Evolutionary conservation across 2,888 invertebrate species (phyloP).

Genomic region (Caenorhabditis sulstoni): DNA sequence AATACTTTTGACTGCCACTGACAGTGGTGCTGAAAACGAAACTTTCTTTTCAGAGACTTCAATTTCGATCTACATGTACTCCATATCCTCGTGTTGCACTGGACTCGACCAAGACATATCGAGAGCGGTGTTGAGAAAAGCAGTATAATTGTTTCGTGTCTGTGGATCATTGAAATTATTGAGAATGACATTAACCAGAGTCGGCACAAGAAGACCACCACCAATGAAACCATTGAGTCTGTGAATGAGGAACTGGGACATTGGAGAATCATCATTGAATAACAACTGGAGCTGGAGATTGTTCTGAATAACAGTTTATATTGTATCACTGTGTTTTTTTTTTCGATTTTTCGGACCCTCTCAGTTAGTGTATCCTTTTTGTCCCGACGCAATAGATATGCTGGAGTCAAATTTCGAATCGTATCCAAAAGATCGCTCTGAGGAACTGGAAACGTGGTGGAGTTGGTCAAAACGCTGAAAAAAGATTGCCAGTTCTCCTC

Average conservation of each 20-base stretch:
- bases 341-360: too few species aligned
- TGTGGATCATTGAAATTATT: neutral
- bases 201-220: constrained; percentile 5
- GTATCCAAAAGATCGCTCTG: constrained; percentile 9
- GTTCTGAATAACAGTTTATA: neutral
- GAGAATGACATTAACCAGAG: neutral
- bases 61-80: constrained; percentile 27
- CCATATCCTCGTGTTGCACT: constrained; percentile 41
- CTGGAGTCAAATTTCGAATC: constrained; percentile 13
- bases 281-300: neutral
- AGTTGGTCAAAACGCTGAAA: constrained; percentile 14
- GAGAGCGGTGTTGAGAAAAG: neutral
- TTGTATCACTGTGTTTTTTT: too few species aligned
- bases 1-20: constrained; percentile 1
- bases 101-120: constrained; percentile 14
- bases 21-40: constrained; percentile 17
- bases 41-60: neutral
- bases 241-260: neutral
- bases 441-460: constrained; percentile 4
- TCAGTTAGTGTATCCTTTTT: too few species aligned
- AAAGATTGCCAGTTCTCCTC: too few species aligned
- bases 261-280: neutral
- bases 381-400: neutral
- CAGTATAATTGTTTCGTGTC: neutral
- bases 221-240: neutral